Evolutionary conservation across 30 jellyfish, hydroid and myxozoan genomes (phyloP).

Genomic region (Cassiopea xamachana): DNA sequence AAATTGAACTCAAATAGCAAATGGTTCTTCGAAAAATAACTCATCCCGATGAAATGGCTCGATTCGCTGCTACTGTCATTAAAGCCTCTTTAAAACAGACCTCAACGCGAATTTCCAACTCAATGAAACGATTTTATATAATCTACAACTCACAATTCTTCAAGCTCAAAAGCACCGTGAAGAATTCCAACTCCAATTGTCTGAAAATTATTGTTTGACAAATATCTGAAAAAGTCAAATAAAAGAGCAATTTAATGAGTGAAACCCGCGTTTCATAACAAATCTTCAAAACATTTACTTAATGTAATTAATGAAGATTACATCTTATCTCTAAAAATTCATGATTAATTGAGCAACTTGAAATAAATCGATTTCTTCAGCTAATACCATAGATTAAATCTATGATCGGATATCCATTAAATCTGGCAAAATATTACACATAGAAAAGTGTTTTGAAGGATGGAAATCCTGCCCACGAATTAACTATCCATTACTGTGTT

Average conservation of each 20-base stretch:
- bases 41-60: too few relatives aligned
- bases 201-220: conserved; percentile 64
- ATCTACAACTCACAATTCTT: conserved; percentile 49
- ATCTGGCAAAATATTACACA: neutral
- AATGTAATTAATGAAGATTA: neutral
- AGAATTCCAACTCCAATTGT: conserved; percentile 61
- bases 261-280: neutral
- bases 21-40: too few relatives aligned
- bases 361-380: neutral
- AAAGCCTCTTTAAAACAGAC: too few relatives aligned
- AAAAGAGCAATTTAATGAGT: neutral
- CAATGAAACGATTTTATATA: too few relatives aligned
- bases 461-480: neutral
- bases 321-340: neutral
- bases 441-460: neutral
- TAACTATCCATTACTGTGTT: neutral
- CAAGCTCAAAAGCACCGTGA: conserved; percentile 55
- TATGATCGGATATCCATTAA: neutral
- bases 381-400: neutral
- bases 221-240: conserved; percentile 22
- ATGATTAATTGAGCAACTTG: neutral
- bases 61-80: too few relatives aligned
- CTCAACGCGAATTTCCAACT: too few relatives aligned
- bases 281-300: neutral
- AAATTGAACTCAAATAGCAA: too few relatives aligned